Conservation (phyloP, 2,888 invertebrate genomes). For the Dicroscelio sp. region DNA sequence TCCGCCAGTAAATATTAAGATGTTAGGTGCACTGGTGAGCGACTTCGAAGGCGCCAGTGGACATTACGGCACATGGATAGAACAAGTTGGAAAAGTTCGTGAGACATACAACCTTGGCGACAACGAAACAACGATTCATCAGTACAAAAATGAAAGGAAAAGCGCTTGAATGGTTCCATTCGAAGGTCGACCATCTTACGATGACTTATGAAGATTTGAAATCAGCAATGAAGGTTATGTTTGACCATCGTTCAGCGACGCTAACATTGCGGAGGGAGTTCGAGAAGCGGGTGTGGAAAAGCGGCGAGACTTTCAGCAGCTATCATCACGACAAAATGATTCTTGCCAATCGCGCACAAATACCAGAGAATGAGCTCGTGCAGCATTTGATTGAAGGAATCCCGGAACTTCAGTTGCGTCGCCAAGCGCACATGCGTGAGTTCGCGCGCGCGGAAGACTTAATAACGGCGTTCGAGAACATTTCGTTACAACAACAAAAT, state of each 20-base stretch:
- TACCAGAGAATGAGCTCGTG: neutral
- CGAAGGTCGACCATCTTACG: neutral
- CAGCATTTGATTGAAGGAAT: conserved; percentile 73
- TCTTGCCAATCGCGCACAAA: conserved; percentile 60
- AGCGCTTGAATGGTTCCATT: conserved; percentile 3
- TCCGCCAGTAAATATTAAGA: no score
- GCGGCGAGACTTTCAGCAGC: conserved; percentile 69
- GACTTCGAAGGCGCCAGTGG: no score
- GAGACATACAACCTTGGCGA: no score
- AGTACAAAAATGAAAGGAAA: neutral
- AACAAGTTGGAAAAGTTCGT: no score
- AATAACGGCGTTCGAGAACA: conserved; percentile 31
- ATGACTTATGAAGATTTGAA: neutral
- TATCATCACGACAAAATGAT: conserved; percentile 78
- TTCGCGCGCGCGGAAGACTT: conserved; percentile 19
- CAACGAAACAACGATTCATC: no score
- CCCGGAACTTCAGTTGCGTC: conserved; percentile 39
- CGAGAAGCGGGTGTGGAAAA: conserved; percentile 57
- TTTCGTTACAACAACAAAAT: neutral
- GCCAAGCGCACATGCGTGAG: conserved; percentile 61
- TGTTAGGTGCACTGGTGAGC: no score
- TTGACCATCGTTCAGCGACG: neutral
- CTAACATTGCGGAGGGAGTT: neutral
- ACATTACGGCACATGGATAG: no score
- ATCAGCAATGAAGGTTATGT: neutral